phyloP scores from a whole-genome alignment of 35 echinoderm and acorn worm species.

The Stichopus chloronotus region DNA sequence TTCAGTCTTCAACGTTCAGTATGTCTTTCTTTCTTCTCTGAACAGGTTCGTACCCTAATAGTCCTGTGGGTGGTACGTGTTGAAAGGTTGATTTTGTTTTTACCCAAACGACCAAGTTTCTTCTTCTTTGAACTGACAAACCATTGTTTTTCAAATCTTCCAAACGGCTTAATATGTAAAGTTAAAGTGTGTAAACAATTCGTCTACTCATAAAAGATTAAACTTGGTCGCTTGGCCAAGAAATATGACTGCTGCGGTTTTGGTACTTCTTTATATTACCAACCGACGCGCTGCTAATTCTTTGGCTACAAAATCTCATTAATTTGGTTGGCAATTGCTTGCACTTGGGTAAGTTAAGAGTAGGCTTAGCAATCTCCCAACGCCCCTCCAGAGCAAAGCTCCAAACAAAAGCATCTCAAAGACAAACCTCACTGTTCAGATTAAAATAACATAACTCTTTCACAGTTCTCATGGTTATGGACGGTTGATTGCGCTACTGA shows the following conservation, averaged over 20 bases:
- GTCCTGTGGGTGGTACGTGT: slow-evolving; percentile 28
- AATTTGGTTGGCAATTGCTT: neutral
- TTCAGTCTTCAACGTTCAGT: too few relatives aligned
- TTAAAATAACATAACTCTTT: neutral
- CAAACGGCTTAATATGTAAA: too few relatives aligned
- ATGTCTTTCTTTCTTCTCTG: slow-evolving; percentile 2
- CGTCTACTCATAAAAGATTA: neutral
- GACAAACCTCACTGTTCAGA: neutral
- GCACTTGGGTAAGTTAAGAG: neutral
- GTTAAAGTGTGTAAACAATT: too few relatives aligned
- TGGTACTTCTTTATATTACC: neutral
- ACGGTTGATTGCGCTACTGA: too few relatives aligned
- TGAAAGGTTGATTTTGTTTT: neutral
- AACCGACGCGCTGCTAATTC: neutral
- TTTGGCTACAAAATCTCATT: neutral
- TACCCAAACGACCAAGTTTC: neutral
- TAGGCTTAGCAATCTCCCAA: neutral
- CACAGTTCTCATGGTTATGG: too few relatives aligned
- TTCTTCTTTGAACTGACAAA: neutral
- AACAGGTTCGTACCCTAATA: slow-evolving; percentile 17
- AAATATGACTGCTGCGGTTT: neutral
- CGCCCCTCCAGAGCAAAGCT: too few relatives aligned
- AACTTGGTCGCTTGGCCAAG: neutral
- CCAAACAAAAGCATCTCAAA: neutral
- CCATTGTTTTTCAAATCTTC: neutral